Evolutionary conservation across 2,888 invertebrate species (phyloP).

Genomic region (Eutolmus rufibarbis): DNA sequence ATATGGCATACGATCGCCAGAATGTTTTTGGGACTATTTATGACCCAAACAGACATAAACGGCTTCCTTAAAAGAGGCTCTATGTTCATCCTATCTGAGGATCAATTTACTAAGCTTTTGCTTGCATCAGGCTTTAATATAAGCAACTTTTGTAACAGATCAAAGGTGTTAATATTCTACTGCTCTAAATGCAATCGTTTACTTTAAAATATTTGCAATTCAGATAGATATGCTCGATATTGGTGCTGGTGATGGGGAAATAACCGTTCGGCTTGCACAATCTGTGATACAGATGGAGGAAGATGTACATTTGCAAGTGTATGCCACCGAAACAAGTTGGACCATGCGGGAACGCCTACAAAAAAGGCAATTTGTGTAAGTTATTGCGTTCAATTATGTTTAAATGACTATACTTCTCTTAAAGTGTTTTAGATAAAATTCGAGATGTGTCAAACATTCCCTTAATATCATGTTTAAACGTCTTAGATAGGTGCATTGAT

Average conservation of each 20-base stretch:
- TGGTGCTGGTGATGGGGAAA: slow-evolving; percentile 96
- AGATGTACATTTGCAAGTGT: slow-evolving; percentile 74
- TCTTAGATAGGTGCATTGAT: slow-evolving; percentile 90
- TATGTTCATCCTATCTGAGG: slow-evolving; percentile 93
- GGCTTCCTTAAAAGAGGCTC: slow-evolving; percentile 92
- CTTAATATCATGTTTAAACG: slow-evolving; percentile 77
- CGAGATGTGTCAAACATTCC: slow-evolving; percentile 57
- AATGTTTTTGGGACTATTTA: slow-evolving; percentile 85
- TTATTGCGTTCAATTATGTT: not conserved
- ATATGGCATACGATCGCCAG: slow-evolving; percentile 88
- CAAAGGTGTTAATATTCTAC: not conserved
- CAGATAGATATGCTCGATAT: slow-evolving; percentile 77
- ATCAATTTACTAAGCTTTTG: slow-evolving; percentile 72
- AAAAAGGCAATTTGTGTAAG: slow-evolving; percentile 79
- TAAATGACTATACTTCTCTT: slow-evolving; percentile 40
- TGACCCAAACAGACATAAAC: slow-evolving; percentile 95
- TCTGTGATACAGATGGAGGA: slow-evolving; percentile 75
- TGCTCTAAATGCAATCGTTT: not conserved
- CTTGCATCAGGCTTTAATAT: slow-evolving; percentile 56
- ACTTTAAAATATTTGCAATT: not conserved
- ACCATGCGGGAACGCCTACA: slow-evolving; percentile 85
- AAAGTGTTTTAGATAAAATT: slow-evolving; percentile 59
- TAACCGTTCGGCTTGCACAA: slow-evolving; percentile 78
- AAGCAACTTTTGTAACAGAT: slow-evolving; percentile 46
- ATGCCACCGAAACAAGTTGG: slow-evolving; percentile 90